Evolutionary conservation across 2,888 invertebrate genomes (phyloP).

Genomic region (Eulithis prunata): DNA sequence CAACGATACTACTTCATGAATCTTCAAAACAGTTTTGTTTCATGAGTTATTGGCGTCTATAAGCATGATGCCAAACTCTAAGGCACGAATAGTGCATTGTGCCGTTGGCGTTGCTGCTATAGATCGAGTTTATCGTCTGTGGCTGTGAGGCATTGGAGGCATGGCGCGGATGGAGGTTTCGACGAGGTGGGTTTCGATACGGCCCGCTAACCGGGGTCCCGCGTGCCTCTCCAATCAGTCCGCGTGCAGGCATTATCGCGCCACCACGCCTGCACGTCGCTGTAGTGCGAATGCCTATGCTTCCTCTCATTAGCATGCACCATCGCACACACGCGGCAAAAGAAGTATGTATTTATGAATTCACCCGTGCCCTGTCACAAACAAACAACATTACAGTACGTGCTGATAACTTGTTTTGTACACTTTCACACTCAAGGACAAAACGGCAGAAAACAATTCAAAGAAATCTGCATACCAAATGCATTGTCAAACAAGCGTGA

Average conservation of each 20-base stretch:
- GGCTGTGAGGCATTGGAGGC: conserved; percentile 22
- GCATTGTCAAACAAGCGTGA: conserved; percentile 1
- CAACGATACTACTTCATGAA: conserved; percentile 5
- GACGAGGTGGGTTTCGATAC: background rate
- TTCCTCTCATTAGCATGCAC: conserved; percentile 86
- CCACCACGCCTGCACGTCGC: conserved; percentile 97
- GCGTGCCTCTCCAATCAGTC: conserved; percentile 63
- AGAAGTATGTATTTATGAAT: conserved; percentile 97
- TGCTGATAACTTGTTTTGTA: conserved; percentile 16
- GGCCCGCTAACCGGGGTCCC: conserved; percentile 48
- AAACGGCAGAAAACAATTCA: conserved; percentile 12
- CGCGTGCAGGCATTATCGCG: conserved; percentile 89
- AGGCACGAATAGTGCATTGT: conserved; percentile 18
- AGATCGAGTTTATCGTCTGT: conserved; percentile 29
- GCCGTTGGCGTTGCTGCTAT: conserved; percentile 24
- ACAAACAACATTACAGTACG: conserved; percentile 19
- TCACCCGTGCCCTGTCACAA: conserved; percentile 92
- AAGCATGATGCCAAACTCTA: conserved; percentile 11
- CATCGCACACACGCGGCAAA: conserved; percentile 95
- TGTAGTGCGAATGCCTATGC: conserved; percentile 84
- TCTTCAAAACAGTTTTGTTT: conserved; percentile 7
- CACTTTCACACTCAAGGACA: conserved; percentile 5
- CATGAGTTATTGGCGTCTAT: conserved; percentile 9
- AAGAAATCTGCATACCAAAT: conserved; percentile 9
- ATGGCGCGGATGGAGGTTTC: conserved; percentile 19